Evolutionary conservation across 2,888 invertebrate species (phyloP).

Genomic region (Physocephala rufipes): DNA sequence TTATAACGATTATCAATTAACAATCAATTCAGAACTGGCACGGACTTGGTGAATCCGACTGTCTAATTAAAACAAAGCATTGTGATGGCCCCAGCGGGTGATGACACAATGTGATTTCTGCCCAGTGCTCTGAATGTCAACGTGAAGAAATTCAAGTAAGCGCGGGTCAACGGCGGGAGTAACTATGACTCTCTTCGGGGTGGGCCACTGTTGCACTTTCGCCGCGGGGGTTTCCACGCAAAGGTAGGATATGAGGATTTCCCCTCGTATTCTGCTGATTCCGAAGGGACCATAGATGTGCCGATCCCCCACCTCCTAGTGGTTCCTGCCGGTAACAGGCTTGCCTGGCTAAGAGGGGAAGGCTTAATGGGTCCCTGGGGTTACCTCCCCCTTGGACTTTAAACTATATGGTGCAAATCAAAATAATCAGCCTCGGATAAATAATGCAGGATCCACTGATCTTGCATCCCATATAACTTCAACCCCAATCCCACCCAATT

Average conservation of each 20-base stretch:
- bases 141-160: conserved; percentile 56
- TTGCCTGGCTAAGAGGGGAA: conserved; percentile 3
- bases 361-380: conserved; percentile 3
- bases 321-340: conserved; percentile 14
- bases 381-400: conserved; percentile 12
- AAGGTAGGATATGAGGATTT: not conserved
- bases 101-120: conserved; percentile 37
- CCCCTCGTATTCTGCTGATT: not conserved
- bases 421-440: conserved; percentile 11
- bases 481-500: not conserved
- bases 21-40: conserved; percentile 72
- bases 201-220: not conserved
- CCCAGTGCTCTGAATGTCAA: conserved; percentile 37
- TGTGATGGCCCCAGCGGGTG: conserved; percentile 22
- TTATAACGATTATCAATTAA: conserved; percentile 66
- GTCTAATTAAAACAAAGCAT: conserved; percentile 24
- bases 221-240: not conserved
- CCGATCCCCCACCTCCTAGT: conserved; percentile 4
- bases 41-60: conserved; percentile 68
- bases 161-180: conserved; percentile 68
- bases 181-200: conserved; percentile 63
- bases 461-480: not conserved
- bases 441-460: not conserved
- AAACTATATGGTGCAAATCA: not conserved
- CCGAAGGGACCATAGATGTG: conserved; percentile 11